Evolutionary conservation across 1,140 invertebrate species (phyloP), one percentile per base, ranked within the genome.

Genomic region (Physella acuta): DNA sequence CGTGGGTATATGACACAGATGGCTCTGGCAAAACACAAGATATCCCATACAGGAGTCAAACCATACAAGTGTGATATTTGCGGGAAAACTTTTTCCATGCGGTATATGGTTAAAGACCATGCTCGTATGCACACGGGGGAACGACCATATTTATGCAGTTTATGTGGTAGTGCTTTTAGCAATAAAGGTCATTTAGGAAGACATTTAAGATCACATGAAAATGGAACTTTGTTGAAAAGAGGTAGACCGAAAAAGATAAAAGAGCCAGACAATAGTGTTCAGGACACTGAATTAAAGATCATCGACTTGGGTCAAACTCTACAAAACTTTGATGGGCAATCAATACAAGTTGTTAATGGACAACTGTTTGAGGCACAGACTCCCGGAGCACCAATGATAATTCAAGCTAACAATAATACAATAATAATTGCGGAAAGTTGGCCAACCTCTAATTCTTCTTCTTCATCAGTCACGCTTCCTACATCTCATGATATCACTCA

Each of bases 21-120:
- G 51, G 71, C 71, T 11, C 62, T 73, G 14, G 61, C 53, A 20
- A 73, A 73, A 31, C 71, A 73, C 33, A 44, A 58, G n/a, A 31
- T 73, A 20, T 56, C 52, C 16, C 58, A 65, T 33, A 65, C 62
- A 34, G 70, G 62, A 1, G 39, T 71, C 3, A 64, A 64, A 4
- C 71, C 71, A 14, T 70, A 70, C 63, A 73, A 70, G 28, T 73
- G 71, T 36, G 56, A 37, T 37, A 37, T 37, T 17, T 73, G 71
- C 59, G 53, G 55, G 34, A 73, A 73, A 64, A 58, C 59, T 14
- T 73, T 73, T 51, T 56, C 71, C 16, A 73, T 73, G 71, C 53
- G 63, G 8, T 73, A 73, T 37, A 70, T 70, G 68, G 71, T 73
- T 8, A 65, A 64, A 34, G 71, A 73, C 33, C 71, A 73, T 65